A percentile compares a stretch with the other conserved stretches of the same genome.
phyloP scores from a whole-genome alignment of 1,140 invertebrate genomes.

The Caenorhabditis remanei region DNA sequence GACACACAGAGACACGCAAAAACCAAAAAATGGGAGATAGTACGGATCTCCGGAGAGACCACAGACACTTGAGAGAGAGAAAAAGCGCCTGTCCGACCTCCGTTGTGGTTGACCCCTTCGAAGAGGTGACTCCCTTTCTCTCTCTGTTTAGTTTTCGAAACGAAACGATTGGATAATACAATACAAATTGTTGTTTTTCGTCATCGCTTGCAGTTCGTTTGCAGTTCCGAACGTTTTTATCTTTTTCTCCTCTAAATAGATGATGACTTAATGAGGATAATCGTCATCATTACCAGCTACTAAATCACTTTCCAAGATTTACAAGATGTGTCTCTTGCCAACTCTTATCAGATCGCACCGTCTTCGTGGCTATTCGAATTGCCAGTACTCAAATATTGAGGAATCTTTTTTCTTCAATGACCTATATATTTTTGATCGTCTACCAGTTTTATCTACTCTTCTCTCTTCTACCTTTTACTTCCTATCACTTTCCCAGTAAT shows the following conservation, averaged over 20 bases:
- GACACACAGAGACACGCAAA: neutral
- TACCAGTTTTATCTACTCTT: slow-evolving; percentile 2
- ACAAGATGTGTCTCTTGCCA: neutral
- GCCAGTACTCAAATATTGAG: neutral
- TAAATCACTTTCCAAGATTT: neutral
- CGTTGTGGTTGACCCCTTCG: neutral
- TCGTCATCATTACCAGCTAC: neutral
- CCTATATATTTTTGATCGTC: slow-evolving; percentile 33
- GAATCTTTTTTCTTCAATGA: neutral
- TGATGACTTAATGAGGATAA: neutral
- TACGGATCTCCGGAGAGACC: neutral
- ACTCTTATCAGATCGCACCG: neutral
- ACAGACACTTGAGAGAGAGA: neutral
- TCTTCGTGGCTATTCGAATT: neutral
- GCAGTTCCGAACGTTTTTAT: neutral
- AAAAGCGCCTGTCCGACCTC: slow-evolving; percentile 4
- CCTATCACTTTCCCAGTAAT: no score
- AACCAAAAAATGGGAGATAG: neutral
- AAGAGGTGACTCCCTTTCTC: neutral
- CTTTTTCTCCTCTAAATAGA: neutral
- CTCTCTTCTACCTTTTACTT: neutral
- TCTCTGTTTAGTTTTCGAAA: neutral
- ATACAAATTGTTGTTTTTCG: neutral
- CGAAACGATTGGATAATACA: neutral
- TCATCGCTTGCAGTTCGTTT: neutral